Conservation (phyloP, 2,797 vertebrate species). For the Peromyscus eremicus region DNA sequence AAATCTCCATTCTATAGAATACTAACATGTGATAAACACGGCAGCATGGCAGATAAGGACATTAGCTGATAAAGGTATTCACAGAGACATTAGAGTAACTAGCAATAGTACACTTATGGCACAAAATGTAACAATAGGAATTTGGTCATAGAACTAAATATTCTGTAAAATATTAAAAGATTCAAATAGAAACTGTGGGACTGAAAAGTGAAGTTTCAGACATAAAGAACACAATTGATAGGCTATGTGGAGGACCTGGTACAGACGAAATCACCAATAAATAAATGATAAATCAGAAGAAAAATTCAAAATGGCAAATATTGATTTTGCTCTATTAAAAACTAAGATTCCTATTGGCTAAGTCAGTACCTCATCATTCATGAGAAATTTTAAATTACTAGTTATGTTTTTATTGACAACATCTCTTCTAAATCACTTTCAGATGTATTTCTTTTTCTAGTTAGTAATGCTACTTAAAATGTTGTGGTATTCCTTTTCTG, state of each 20-base stretch:
- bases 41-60: not conserved
- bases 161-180: not conserved
- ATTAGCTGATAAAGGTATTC: not conserved
- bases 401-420: not conserved
- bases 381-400: not conserved
- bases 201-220: not conserved
- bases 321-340: not conserved
- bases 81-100: not conserved
- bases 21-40: not conserved
- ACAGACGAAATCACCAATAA: not conserved
- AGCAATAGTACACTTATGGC: not conserved
- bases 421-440: not conserved
- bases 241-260: not conserved
- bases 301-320: not conserved
- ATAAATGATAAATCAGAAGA: not conserved
- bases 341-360: not conserved
- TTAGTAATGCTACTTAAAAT: not conserved
- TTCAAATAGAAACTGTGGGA: not conserved
- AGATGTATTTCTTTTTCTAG: not conserved
- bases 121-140: not conserved
- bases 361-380: not conserved
- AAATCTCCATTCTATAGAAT: not conserved
- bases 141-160: not conserved
- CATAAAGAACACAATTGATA: not conserved
- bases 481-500: not conserved